Base-by-base conservation (phyloP, 2,888 invertebrate genomes). In the Villa cingulata region DNA sequence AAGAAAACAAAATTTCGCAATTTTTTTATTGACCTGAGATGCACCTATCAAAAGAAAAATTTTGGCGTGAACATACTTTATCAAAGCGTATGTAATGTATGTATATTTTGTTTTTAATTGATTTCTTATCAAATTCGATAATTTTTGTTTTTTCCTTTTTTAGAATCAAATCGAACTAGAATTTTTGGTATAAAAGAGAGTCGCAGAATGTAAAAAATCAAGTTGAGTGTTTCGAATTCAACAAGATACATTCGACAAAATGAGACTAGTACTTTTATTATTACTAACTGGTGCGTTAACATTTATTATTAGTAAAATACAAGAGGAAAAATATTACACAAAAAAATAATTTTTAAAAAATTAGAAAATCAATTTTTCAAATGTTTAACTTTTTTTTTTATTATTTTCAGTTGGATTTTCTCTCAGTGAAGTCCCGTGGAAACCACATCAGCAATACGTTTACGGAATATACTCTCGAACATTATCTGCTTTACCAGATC, bases 381-480 rank as follows among this genome's bases (percentile, higher is more conserved):
- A 27, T 9, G 1, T 27, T 32, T 32, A 1, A 4, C 12, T 12
- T 32, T 12, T 32, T 32, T 32, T 32, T 32, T 32, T 12, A 32
- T 32, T 12, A 32, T 32, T 7, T 32, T 12, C 51, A 68, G 70
- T 69, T 51, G 64, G 64, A 34, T 53, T 65, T 18, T 61, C 62
- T 49, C 59, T 60, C 45, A 65, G 19, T 32, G 49, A 52, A 45
- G 41, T 32, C 9, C 51, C 74, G 46, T 81, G 79, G 78, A 72
- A 75, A 60, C 62, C 64, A 39, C 75, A 77, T 51, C 72, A 70
- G 54, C 67, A 74, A 56, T 81, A 81, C 64, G 66, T 69, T 34
- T 81, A 81, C 62, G 64, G 73, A 12, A 73, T 81, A 9, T 64
- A 69, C 36, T 72, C 74, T n/a, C 70, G 73, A 48, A 81, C 81